These are phyloP conservation scores for Heliconius erato DNA, from an alignment of 2,888 invertebrate genomes.

Conservation along the genomic window DNA sequence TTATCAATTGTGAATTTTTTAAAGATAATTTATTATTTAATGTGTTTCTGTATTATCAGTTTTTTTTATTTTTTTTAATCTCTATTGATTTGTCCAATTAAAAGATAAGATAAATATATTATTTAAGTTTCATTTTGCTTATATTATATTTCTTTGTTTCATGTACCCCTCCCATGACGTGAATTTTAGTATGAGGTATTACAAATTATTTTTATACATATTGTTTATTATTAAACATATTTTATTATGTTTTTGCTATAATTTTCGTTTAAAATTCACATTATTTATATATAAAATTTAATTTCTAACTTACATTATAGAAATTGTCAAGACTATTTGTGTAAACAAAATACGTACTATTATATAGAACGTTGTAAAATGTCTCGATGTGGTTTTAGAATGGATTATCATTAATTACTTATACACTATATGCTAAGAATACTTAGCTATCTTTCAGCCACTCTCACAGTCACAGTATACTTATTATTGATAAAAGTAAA, in stretches of 20 bases:
- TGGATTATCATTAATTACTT: conserved; percentile 58
- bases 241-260: background rate
- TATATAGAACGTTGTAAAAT: conserved; percentile 60
- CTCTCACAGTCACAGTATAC: too few relatives aligned
- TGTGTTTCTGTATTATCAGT: background rate
- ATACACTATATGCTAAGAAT: conserved; percentile 38
- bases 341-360: conserved; percentile 55
- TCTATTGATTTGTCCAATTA: background rate
- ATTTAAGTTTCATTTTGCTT: conserved; percentile 46
- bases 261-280: too few relatives aligned
- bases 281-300: too few relatives aligned
- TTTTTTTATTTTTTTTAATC: background rate
- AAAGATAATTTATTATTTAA: too few relatives aligned
- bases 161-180: conserved; percentile 78
- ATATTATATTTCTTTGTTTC: conserved; percentile 72
- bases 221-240: background rate
- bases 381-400: conserved; percentile 57
- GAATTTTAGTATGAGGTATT: conserved; percentile 79
- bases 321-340: conserved; percentile 41
- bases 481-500: too few relatives aligned
- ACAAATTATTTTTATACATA: conserved; percentile 15
- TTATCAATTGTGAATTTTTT: conserved; percentile 19
- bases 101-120: conserved; percentile 5
- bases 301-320: background rate
- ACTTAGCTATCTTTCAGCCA: too few relatives aligned